Base-by-base conservation (phyloP, 2,113 vertebrate species). In the Oenanthe oenanthe region DNA sequence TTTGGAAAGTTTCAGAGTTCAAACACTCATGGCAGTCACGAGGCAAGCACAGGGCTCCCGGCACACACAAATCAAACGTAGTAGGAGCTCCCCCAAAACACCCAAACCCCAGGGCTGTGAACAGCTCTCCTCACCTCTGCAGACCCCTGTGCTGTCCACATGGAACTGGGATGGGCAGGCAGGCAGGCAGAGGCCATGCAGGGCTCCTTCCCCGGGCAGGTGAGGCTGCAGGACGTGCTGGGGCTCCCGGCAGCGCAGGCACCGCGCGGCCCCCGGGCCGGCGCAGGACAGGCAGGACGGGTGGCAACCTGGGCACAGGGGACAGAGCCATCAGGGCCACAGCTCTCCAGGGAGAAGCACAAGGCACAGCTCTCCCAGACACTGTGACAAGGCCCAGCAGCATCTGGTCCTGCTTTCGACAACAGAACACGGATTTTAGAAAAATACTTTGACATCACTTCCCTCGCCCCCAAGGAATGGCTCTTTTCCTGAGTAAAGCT, bases 251-350 rank as follows among this genome's bases (percentile, higher is more conserved):
- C 99, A 99, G 32, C 11, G 92, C 14, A 97, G 97, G 68, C 99
- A 99, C 38, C 96, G 98, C 2, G 97, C 97, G 14, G 92, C 71
- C 13, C 97, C 95, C 0, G 98, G 98, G 8, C 99, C 99, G 5
- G 98, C 9, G 25, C 99, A 99, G 8, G 98, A 93, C 5, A 94
- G 98, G 67, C 99, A 99, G 42, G 98, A 98, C 0, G 97, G 95
- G 36, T 99, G 99, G 51, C 99, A 99, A 56, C 97, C 99, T 99
- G 91, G 9, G 62, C 32, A 74, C 1, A 7, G 68, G 36, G 7
- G 16, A 92, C 5, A 79, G 34, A 74, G 73, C 54, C 38, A 26
- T 88, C 34, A 94, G 91, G 89, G 36, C 16, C 38, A 11, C 47
- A 18, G 78, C 70, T 8, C 26, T 34, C 17, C 78, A 60, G 20